Evolutionary conservation across 2,888 invertebrate genomes (phyloP).

Genomic region (Daptonema setosum): DNA sequence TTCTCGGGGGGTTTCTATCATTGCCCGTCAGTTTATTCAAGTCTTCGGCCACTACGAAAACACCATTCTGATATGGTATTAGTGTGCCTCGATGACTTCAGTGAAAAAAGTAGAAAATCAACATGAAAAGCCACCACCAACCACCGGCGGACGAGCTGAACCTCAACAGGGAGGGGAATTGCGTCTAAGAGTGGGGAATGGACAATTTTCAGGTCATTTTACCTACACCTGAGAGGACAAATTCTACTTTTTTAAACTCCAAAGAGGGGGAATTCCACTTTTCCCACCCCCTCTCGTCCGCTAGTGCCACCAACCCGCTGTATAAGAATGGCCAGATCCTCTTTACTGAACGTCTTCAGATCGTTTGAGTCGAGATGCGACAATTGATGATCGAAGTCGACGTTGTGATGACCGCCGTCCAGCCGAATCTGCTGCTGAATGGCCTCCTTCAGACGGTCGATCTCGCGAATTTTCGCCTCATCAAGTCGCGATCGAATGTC

Average conservation of each 20-base stretch:
- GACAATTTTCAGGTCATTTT: too few relatives aligned
- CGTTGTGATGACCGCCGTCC: background rate
- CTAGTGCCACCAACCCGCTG: slow-evolving; percentile 38
- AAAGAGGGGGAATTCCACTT: too few relatives aligned
- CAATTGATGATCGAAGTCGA: background rate
- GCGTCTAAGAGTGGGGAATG: too few relatives aligned
- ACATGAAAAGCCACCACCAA: background rate
- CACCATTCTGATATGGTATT: too few relatives aligned
- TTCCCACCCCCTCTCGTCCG: background rate
- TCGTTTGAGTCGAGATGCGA: slow-evolving; percentile 67
- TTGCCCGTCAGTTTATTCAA: too few relatives aligned
- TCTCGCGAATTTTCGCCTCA: background rate
- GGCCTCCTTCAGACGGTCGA: background rate
- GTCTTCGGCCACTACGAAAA: too few relatives aligned
- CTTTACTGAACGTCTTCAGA: slow-evolving; percentile 74
- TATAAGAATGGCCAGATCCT: slow-evolving; percentile 75
- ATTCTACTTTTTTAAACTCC: too few relatives aligned
- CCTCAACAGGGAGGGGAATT: too few relatives aligned
- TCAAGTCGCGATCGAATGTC: background rate
- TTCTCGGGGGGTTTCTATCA: too few relatives aligned
- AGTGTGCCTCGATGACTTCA: too few relatives aligned
- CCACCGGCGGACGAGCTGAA: too few relatives aligned
- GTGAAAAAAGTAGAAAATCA: background rate
- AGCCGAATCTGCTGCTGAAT: background rate
- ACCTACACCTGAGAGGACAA: too few relatives aligned